Conservation (phyloP, 1,140 invertebrate genomes). For the Onthophagus taurus region DNA sequence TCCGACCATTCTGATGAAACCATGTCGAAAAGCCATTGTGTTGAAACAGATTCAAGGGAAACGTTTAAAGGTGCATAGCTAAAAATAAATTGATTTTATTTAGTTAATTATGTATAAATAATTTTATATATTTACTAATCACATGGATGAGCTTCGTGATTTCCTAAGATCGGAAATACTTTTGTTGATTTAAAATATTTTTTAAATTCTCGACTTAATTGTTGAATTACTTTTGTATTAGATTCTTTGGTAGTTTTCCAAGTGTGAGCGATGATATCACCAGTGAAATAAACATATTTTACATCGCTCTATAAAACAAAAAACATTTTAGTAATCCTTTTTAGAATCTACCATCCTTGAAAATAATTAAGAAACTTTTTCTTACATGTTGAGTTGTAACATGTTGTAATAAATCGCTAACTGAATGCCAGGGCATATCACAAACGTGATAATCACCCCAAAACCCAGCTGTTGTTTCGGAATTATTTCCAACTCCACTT, state of each 20-base stretch:
- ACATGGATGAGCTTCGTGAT: conserved; percentile 79
- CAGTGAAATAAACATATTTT: conserved; percentile 74
- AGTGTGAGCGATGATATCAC: conserved; percentile 75
- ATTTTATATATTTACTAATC: conserved; percentile 57
- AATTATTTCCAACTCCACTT: conserved; percentile 23
- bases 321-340: neutral
- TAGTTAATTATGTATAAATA: neutral
- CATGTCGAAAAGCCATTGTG: conserved; percentile 59
- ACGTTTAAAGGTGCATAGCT: conserved; percentile 18
- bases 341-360: neutral
- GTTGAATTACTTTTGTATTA: conserved; percentile 52
- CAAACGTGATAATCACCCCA: conserved; percentile 73
- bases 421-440: conserved; percentile 48
- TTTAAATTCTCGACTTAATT: conserved; percentile 48
- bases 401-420: conserved; percentile 10
- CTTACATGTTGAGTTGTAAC: conserved; percentile 13
- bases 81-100: conserved; percentile 11
- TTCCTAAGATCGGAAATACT: conserved; percentile 69
- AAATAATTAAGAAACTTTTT: neutral
- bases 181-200: conserved; percentile 52
- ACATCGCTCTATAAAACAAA: conserved; percentile 43
- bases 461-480: conserved; percentile 50
- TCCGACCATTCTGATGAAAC: conserved; percentile 52
- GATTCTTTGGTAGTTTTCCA: conserved; percentile 66
- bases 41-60: conserved; percentile 39